phyloP scores from a whole-genome alignment of 2,113 vertebrate species.

The Carollia perspicillata region DNA sequence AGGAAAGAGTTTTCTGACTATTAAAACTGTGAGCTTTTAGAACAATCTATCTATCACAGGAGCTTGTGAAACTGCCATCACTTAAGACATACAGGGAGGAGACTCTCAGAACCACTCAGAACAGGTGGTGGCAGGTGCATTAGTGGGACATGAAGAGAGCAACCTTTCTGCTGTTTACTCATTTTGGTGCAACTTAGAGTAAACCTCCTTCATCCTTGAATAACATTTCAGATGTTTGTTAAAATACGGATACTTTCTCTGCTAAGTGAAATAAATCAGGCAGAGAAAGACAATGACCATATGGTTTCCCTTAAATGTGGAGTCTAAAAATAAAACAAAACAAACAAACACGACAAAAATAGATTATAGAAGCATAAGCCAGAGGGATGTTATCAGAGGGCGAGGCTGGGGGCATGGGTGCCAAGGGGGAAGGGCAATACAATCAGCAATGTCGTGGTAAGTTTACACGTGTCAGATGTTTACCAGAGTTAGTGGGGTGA shows the following conservation, averaged over 20 bases:
- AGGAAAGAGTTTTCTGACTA: conserved; percentile 15
- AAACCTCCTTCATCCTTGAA: conserved; percentile 23
- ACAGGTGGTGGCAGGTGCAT: not conserved
- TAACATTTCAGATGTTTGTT: not conserved
- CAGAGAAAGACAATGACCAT: not conserved
- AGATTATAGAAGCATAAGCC: not conserved
- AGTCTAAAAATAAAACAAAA: not conserved
- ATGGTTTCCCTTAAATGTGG: not conserved
- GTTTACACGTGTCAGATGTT: not conserved
- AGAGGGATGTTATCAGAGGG: not conserved
- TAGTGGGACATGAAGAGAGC: not conserved
- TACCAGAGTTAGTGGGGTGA: not conserved
- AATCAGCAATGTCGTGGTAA: too few species aligned
- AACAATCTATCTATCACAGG: conserved; percentile 55
- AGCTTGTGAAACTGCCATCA: conserved; percentile 41
- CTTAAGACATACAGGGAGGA: conserved; percentile 26
- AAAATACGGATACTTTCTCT: not conserved
- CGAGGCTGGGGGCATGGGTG: not conserved
- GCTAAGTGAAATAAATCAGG: not conserved
- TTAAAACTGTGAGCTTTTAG: conserved; percentile 48
- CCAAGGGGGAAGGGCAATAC: not conserved
- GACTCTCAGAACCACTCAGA: conserved; percentile 2
- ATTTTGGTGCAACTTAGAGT: not conserved
- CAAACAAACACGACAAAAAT: not conserved
- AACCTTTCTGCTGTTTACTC: not conserved